Conservation (phyloP, 1,140 invertebrate genomes). For the Drosophila paulistorum region DNA sequence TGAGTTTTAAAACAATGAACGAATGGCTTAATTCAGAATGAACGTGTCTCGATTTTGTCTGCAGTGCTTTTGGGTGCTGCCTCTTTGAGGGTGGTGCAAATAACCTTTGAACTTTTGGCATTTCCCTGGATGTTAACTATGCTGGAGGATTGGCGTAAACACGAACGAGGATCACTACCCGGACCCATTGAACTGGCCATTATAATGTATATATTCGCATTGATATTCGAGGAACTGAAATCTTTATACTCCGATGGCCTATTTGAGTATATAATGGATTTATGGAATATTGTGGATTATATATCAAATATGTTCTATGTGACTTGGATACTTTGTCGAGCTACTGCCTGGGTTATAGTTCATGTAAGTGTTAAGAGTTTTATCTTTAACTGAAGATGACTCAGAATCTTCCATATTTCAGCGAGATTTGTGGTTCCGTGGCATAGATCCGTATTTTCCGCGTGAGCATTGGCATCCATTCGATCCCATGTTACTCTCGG, state of each 20-base stretch:
- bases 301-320: conserved; percentile 97
- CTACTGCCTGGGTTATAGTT: conserved; percentile 89
- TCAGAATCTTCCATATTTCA: conserved; percentile 71
- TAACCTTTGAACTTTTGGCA: conserved; percentile 90
- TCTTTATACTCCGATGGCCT: conserved; percentile 94
- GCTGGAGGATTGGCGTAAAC: conserved; percentile 89
- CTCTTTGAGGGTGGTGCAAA: conserved; percentile 91
- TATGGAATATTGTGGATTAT: conserved; percentile 99
- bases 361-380: conserved; percentile 85
- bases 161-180: conserved; percentile 92
- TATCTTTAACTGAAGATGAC: background rate
- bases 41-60: background rate
- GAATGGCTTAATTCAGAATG: background rate
- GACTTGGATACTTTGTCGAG: conserved; percentile 93
- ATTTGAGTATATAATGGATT: conserved; percentile 94
- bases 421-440: conserved; percentile 87
- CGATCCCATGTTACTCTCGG: conserved; percentile 96
- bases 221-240: conserved; percentile 95
- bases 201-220: conserved; percentile 92
- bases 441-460: conserved; percentile 91
- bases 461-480: conserved; percentile 95
- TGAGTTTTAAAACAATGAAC: conserved; percentile 22
- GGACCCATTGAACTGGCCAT: conserved; percentile 93
- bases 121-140: conserved; percentile 88
- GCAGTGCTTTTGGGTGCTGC: conserved; percentile 91